phyloP scores from a whole-genome alignment of 2,113 vertebrate genomes.

The Rana temporaria region DNA sequence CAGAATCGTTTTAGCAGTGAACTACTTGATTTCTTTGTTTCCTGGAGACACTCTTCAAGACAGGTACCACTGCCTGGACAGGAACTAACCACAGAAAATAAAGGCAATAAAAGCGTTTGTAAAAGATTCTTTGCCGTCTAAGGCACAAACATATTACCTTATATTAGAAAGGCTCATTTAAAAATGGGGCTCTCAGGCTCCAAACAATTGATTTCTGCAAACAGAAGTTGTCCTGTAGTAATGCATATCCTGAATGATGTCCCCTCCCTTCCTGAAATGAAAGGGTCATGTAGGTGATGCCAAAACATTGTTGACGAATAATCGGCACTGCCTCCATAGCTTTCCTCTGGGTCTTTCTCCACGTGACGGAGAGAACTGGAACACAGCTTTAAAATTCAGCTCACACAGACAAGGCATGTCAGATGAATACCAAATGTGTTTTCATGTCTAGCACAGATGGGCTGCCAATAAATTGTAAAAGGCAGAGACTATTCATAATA shows the following conservation, averaged over 20 bases:
- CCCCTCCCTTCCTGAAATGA: slow-evolving; percentile 44
- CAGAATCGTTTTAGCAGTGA: too few species aligned
- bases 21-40: too few species aligned
- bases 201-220: slow-evolving; percentile 32
- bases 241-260: slow-evolving; percentile 22
- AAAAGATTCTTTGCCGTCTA: background rate
- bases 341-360: background rate
- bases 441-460: slow-evolving; percentile 40
- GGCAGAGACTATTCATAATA: slow-evolving; percentile 48
- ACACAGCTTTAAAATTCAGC: slow-evolving; percentile 6
- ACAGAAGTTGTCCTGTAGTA: background rate
- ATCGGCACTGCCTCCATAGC: background rate
- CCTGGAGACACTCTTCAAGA: background rate
- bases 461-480: slow-evolving; percentile 48
- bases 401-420: slow-evolving; percentile 30
- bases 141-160: slow-evolving; percentile 4
- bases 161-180: slow-evolving; percentile 21
- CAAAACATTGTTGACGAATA: slow-evolving; percentile 5
- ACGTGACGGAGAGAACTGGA: slow-evolving; percentile 28
- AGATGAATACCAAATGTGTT: slow-evolving; percentile 52
- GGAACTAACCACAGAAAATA: background rate
- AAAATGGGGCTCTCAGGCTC: background rate
- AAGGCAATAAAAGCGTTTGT: slow-evolving; percentile 4
- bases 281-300: slow-evolving; percentile 2
- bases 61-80: background rate